A percentile compares a stretch with the other conserved stretches of the same genome.
Conservation (phyloP, 2,888 invertebrate species). For the Lepidocyrtinus sp. region DNA sequence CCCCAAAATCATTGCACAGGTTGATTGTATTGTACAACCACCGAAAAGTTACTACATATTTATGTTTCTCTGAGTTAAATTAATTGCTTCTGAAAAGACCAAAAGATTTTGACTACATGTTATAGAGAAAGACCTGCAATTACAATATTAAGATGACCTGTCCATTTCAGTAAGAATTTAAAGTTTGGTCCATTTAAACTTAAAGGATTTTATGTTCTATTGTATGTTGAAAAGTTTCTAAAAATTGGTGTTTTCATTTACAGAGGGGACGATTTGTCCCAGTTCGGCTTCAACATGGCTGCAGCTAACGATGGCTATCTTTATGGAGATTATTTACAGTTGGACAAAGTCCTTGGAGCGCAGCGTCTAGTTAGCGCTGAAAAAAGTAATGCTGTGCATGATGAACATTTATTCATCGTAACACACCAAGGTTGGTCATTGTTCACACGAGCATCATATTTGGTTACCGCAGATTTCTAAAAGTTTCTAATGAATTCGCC, state of each 20-base stretch:
- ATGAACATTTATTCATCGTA: slow-evolving; percentile 97
- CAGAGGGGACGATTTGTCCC: slow-evolving; percentile 54
- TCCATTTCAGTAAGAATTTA: slow-evolving; percentile 51
- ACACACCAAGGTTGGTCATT: slow-evolving; percentile 99
- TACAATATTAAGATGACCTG: slow-evolving; percentile 43
- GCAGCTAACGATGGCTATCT: slow-evolving; percentile 79
- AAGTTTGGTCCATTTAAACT: not conserved
- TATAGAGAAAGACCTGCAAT: no score
- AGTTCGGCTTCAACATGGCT: slow-evolving; percentile 69
- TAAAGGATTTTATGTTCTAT: not conserved
- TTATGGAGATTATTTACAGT: slow-evolving; percentile 91
- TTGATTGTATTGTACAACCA: not conserved
- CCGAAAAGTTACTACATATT: not conserved
- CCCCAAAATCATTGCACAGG: not conserved
- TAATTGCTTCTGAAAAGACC: not conserved
- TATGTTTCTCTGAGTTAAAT: not conserved
- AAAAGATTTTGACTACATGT: no score
- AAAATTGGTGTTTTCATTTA: not conserved
- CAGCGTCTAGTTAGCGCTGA: slow-evolving; percentile 86
- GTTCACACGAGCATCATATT: no score
- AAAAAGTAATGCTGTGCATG: slow-evolving; percentile 85
- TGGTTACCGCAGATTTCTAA: no score
- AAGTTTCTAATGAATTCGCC: not conserved
- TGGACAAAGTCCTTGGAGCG: slow-evolving; percentile 87
- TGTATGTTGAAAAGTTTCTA: not conserved